Percentiles rank a stretch among this genome's conserved stretches.
Conservation (phyloP, 2,888 invertebrate species). For the Cantharis lateralis region DNA sequence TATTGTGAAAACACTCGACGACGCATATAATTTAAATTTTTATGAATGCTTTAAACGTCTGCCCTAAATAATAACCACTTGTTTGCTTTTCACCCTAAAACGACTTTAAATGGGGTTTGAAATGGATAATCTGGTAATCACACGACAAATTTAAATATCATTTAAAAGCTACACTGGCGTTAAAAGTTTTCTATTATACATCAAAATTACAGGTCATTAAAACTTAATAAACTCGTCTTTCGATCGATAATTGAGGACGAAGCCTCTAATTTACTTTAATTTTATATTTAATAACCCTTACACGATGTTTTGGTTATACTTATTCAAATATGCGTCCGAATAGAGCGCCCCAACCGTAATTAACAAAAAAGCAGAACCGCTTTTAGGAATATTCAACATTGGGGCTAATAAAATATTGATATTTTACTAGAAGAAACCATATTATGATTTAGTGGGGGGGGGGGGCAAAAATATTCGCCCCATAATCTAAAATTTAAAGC, state of each 20-base stretch:
- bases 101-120: slow-evolving; percentile 35
- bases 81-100: slow-evolving; percentile 35
- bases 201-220: background rate
- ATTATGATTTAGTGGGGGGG: no score
- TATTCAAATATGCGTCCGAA: background rate
- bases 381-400: background rate
- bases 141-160: slow-evolving; percentile 21
- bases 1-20: slow-evolving; percentile 9
- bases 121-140: slow-evolving; percentile 30
- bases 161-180: background rate
- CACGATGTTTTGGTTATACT: background rate
- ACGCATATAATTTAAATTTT: slow-evolving; percentile 26
- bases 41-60: slow-evolving; percentile 26
- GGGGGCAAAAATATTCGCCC: no score
- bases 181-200: background rate
- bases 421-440: no score
- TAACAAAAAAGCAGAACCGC: background rate
- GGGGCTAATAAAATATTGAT: no score
- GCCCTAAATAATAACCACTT: slow-evolving; percentile 37
- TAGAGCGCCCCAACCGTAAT: background rate
- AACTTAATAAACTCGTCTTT: background rate
- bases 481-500: no score
- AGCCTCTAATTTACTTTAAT: background rate
- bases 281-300: background rate
- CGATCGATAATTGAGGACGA: background rate